Conservation (phyloP, 2,797 vertebrate genomes). For the Rhabdomys pumilio region DNA sequence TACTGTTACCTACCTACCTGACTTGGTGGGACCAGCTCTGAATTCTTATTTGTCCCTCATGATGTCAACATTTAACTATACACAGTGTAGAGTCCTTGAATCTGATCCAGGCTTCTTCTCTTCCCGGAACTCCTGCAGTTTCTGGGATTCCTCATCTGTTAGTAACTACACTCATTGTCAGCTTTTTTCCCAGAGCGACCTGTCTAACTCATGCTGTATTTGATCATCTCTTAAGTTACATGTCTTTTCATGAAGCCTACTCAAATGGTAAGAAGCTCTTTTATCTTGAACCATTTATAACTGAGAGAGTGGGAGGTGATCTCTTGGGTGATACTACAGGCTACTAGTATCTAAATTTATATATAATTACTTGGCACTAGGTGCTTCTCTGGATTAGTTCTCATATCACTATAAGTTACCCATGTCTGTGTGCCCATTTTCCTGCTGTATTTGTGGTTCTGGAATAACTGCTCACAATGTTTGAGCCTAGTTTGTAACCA, state of each 20-base stretch:
- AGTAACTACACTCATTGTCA: neutral
- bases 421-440: neutral
- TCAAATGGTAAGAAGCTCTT: neutral
- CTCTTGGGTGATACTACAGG: neutral
- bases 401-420: neutral
- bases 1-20: neutral
- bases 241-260: neutral
- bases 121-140: neutral
- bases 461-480: neutral
- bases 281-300: neutral
- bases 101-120: neutral
- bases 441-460: neutral
- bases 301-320: neutral
- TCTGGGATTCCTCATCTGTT: neutral
- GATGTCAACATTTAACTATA: neutral
- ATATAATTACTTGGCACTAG: neutral
- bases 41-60: neutral
- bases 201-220: neutral
- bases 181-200: neutral
- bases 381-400: neutral
- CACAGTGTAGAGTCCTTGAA: neutral
- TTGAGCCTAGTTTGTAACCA: neutral
- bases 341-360: neutral
- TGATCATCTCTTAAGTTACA: neutral
- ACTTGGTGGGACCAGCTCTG: neutral